phyloP scores from a whole-genome alignment of 2,113 vertebrate species.

The Physeter macrocephalus region DNA sequence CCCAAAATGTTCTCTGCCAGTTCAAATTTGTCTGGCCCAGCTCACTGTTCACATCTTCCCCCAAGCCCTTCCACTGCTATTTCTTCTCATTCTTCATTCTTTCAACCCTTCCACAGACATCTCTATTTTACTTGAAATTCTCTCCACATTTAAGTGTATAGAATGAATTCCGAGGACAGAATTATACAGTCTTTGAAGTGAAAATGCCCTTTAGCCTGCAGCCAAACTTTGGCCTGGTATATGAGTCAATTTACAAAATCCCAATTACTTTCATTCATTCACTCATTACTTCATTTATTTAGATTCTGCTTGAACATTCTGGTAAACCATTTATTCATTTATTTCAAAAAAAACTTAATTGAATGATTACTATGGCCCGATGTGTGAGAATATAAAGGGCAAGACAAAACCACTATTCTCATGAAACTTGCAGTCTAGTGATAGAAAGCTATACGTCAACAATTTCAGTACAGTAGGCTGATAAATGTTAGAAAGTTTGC shows the following conservation, averaged over 20 bases:
- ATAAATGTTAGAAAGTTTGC: fast-evolving
- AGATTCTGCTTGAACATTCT: not conserved
- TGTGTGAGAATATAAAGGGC: not conserved
- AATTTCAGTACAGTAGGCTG: fast-evolving
- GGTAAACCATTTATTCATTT: not conserved
- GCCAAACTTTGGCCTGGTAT: too few relatives aligned
- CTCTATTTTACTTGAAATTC: not conserved
- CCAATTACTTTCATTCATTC: too few relatives aligned
- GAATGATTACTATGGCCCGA: not conserved
- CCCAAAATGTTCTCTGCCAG: not conserved
- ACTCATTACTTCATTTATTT: not conserved
- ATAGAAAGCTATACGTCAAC: fast-evolving
- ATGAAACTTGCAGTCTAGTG: not conserved
- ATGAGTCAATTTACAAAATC: not conserved
- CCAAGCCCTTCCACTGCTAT: too few relatives aligned
- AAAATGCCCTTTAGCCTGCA: not conserved
- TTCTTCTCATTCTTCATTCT: too few relatives aligned
- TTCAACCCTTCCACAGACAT: not conserved
- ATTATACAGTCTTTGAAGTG: not conserved
- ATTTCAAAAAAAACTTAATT: not conserved
- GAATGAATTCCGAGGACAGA: not conserved
- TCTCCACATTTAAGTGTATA: fast-evolving
- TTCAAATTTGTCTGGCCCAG: not conserved
- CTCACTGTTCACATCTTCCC: not conserved
- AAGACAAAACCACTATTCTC: not conserved